phyloP scores from a whole-genome alignment of 2,888 invertebrate species.

The Muschampia plurimacula region DNA sequence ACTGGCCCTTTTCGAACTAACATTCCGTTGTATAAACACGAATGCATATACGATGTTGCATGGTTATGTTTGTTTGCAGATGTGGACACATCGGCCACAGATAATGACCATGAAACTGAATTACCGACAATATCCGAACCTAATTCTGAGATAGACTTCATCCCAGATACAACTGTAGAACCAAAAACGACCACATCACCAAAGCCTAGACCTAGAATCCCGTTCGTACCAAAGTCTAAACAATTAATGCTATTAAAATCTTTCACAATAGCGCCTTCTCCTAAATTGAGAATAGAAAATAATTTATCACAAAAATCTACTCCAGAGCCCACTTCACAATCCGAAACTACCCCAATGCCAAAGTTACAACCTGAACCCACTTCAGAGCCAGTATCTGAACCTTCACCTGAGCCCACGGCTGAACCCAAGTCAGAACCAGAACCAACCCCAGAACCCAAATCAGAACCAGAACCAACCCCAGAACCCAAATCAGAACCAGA shows the following conservation, averaged over 20 bases:
- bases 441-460: conserved; percentile 46
- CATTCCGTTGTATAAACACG: conserved; percentile 51
- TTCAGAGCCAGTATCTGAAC: conserved; percentile 49
- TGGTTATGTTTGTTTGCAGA: conserved; percentile 81
- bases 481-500: conserved; percentile 51
- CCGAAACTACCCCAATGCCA: conserved; percentile 71
- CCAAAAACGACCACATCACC: conserved; percentile 67
- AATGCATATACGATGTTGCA: conserved; percentile 70
- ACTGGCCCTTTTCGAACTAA: conserved; percentile 48
- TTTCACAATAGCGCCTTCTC: conserved; percentile 8
- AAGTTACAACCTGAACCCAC: conserved; percentile 60
- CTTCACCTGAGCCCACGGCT: conserved; percentile 16
- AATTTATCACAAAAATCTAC: conserved; percentile 75
- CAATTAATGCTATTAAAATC: conserved; percentile 33
- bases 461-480: conserved; percentile 48
- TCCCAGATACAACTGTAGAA: conserved; percentile 57
- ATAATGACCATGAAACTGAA: conserved; percentile 59
- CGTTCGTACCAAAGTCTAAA: conserved; percentile 67
- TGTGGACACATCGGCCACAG: conserved; percentile 75
- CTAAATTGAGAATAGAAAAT: conserved; percentile 56
- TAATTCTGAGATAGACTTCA: conserved; percentile 68
- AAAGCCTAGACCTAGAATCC: conserved; percentile 55
- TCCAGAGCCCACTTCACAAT: conserved; percentile 71
- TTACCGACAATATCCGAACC: conserved; percentile 64
- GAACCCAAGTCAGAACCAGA: conserved; percentile 54